Evolutionary conservation across 2,113 vertebrate genomes (phyloP), one percentile per base, ranked within the genome.

Genomic region (Naja naja): DNA sequence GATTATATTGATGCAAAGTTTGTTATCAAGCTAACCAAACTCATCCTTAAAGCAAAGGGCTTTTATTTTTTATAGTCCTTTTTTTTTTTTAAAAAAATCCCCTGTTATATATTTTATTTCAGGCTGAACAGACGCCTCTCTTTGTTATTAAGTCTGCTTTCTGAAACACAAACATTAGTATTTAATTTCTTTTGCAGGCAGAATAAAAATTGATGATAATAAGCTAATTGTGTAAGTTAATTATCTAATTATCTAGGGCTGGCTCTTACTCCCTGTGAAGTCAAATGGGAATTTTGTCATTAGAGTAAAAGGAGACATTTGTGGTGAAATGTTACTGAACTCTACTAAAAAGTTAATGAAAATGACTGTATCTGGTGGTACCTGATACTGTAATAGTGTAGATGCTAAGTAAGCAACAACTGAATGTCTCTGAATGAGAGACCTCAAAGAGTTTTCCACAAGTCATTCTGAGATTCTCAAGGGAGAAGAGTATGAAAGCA

Each of bases 261-360:
- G 89, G 93, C 20, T 95, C 94, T 95, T 92, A 92, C 92, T 95
- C 89, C 94, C 96, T 89, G 95, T 96, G 96, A 97, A 96, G 95
- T 96, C 90, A 94, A 60, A 89, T 47, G 56, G 92, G 89, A 91
- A 74, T 88, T 90, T 87, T 90, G 81, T 47, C 81, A 86, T 85
- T 30, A 89, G 85, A 90, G 89, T 52, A 86, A 87, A 90, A 74
- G 43, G 55, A 86, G n/a, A 18, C 45, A n/a, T 64, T 49, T 53
- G 30, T 27, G 23, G 45, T 90, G n/a, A 81, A 93, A 64, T 93
- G 55, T 87, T 85, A 90, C n/a, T 87, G 87, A 92, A 92, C 64
- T 89, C 88, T 85, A 45, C 25, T 56, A 43, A 81, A 81, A 89
- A 34, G 81, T 89, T 43, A 89, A 16, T 89, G 34, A 69, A 93